Percentiles rank a stretch among this genome's conserved stretches.
Conservation (phyloP, 30 jellyfish, hydroid and myxozoan species). For the Aurelia coerulea region DNA sequence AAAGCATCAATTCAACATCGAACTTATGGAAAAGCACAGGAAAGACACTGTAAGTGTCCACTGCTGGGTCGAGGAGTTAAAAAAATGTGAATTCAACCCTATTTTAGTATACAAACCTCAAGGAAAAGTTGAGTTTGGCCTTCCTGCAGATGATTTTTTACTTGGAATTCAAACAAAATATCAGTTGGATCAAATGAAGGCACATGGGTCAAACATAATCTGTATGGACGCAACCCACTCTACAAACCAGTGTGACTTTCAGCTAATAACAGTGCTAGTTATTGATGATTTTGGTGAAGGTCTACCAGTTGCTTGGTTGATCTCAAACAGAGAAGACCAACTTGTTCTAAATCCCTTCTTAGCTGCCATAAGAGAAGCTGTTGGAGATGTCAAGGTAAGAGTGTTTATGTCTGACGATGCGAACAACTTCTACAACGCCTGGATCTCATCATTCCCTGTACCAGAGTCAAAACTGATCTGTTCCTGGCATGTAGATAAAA, state of each 20-base stretch:
- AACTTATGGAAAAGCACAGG: conserved; percentile 9
- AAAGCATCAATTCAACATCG: conserved; percentile 21
- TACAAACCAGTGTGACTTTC: conserved; percentile 12
- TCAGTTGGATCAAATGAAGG: not conserved
- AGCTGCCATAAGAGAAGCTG: not conserved
- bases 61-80: conserved; percentile 16
- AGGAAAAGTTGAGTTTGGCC: not conserved
- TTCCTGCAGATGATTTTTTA: no score
- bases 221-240: conserved; percentile 21
- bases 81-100: not conserved
- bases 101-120: not conserved
- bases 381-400: not conserved
- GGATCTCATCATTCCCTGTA: not conserved
- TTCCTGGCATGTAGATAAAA: conserved; percentile 49
- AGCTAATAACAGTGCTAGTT: conserved; percentile 29
- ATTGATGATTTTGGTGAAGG: conserved; percentile 31
- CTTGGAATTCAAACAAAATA: no score
- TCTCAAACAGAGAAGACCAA: conserved; percentile 16
- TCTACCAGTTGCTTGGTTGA: conserved; percentile 32
- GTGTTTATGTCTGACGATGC: conserved; percentile 41
- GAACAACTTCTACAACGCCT: conserved; percentile 11
- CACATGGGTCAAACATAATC: not conserved
- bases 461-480: conserved; percentile 11
- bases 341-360: conserved; percentile 17
- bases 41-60: not conserved